These are phyloP conservation scores for Rhagoletis pomonella DNA, from an alignment of 1,140 invertebrate species.

Conservation along the genomic window DNA sequence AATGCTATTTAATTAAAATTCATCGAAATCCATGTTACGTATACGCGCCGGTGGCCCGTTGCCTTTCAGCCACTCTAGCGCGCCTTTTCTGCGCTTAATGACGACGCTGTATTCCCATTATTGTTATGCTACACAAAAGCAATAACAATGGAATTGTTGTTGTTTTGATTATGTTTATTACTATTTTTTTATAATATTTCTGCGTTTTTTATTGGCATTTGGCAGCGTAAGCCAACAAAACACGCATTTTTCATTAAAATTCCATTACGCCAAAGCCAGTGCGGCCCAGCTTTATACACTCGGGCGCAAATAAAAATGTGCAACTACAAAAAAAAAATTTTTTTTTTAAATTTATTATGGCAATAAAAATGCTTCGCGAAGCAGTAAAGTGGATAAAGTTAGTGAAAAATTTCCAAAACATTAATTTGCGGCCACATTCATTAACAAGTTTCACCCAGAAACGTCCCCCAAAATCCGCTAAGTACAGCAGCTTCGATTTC, in stretches of 20 bases:
- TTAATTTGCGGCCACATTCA: not conserved
- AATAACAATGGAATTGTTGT: not conserved
- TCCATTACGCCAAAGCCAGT: not conserved
- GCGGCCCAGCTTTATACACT: not conserved
- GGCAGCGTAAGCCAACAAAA: not conserved
- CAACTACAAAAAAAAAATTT: not conserved
- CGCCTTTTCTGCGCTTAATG: not conserved
- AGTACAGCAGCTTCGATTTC: no score
- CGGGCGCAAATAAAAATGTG: not conserved
- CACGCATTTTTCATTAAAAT: conserved; percentile 38
- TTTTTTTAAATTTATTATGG: not conserved
- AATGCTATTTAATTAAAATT: conserved; percentile 40
- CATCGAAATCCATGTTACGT: not conserved
- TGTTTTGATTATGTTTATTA: not conserved
- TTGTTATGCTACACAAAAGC: not conserved
- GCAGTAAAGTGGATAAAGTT: not conserved
- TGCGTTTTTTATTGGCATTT: no score
- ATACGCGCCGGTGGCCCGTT: not conserved
- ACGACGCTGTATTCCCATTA: not conserved
- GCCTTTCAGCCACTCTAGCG: not conserved
- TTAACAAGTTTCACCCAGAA: not conserved
- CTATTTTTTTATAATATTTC: not conserved
- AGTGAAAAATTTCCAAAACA: not conserved
- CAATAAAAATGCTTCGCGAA: not conserved
- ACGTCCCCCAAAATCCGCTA: not conserved